Base-by-base conservation (phyloP, 2,113 vertebrate genomes). In the Leuciscus idus region DNA sequence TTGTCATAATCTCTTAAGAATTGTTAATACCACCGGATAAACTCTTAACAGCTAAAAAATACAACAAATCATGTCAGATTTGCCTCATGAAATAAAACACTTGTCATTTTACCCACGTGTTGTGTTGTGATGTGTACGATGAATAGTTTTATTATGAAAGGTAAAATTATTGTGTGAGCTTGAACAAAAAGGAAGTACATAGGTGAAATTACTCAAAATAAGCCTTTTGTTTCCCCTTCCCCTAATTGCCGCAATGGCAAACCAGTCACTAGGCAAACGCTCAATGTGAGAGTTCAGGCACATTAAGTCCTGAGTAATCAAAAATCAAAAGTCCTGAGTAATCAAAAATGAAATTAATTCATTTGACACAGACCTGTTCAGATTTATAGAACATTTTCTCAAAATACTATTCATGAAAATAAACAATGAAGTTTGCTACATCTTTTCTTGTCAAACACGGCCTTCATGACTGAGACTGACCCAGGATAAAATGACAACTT, bases 401-500 rank as follows among this genome's bases (percentile, higher is more conserved):
- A 72, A n/a, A n/a, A 26, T 46, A n/a, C 59, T 79, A 39, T 79
- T 80, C 11, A n/a, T 80, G 55, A 61, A 39, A 43, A 43, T 72
- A 72, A 72, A 72, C 68, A 72, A 23, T 72, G 68, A 39, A 72
- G 36, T 72, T 12, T 15, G 11, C 19, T 59, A 2, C 23, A 28
- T 55, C 48, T 30, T 1, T 3, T 1, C 17, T 57, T 15, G 21
- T n/a, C 30, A n/a, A 36, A 19, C 55, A 6, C 13, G 5, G 21
- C 10, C 52, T 79, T 39, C 6, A n/a, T 79, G 30, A 59, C 9
- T 59, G 52, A n/a, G 30, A 59, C 9, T 59, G 30, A n/a, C 11
- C 30, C 33, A 8, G 6, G 7, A 79, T 46, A 23, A 80, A 43
- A 57, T 59, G 9, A 79, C 17, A 59, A 33, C 52, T 52, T 36